Conservation (phyloP, 1,140 invertebrate species). For the Procambarus virginalis region DNA sequence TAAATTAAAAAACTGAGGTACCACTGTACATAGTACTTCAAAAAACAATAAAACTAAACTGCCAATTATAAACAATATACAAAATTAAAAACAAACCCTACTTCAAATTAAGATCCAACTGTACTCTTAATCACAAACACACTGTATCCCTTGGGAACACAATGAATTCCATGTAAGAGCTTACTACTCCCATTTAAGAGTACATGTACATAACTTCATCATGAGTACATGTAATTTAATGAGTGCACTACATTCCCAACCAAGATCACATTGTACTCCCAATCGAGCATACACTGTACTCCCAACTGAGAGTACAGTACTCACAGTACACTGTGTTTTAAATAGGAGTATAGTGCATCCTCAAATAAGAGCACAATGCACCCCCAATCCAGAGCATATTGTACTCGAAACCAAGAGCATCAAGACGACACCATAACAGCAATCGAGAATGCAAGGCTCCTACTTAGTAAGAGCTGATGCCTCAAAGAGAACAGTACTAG, state of each 20-base stretch:
- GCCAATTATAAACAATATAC: no score
- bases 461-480: constrained; percentile 25
- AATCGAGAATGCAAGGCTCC: constrained; percentile 33
- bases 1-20: no score
- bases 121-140: not conserved
- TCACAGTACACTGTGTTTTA: no score
- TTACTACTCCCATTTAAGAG: not conserved
- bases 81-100: not conserved
- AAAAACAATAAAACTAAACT: no score
- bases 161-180: not conserved
- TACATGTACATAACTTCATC: not conserved
- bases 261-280: not conserved
- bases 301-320: not conserved
- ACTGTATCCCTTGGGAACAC: not conserved
- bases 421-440: not conserved
- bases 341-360: not conserved
- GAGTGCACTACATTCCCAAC: not conserved
- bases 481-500: constrained; percentile 11
- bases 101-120: not conserved
- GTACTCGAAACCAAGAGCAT: not conserved
- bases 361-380: not conserved
- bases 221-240: not conserved
- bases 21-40: no score
- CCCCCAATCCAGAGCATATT: not conserved
- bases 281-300: not conserved